These are phyloP conservation scores for Mobula birostris DNA, from an alignment of 2,113 vertebrate genomes.

Conservation along the genomic window DNA sequence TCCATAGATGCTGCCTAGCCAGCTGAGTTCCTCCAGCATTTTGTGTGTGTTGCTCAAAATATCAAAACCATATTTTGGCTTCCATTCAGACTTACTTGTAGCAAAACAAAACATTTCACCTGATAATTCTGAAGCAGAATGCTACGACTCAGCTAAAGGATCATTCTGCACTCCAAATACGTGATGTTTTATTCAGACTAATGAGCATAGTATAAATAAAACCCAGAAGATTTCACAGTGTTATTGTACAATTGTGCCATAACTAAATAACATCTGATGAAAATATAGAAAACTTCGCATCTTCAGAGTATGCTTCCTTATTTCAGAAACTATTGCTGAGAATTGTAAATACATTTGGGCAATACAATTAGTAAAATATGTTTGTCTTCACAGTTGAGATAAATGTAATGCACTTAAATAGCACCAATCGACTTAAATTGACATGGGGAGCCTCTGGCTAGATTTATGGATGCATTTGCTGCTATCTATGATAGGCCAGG, in stretches of 20 bases:
- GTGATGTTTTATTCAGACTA: conserved; percentile 16
- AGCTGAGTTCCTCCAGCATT: no score
- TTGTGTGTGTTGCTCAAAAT: neutral
- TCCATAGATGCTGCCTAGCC: no score
- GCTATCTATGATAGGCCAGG: conserved; percentile 41
- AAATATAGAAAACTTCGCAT: neutral
- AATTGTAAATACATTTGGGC: neutral
- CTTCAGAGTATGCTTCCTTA: neutral
- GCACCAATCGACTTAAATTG: conserved; percentile 1
- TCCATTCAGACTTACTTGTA: neutral
- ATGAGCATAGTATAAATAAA: neutral
- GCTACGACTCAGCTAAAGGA: neutral
- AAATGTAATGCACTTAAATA: conserved; percentile 8
- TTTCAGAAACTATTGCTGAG: neutral
- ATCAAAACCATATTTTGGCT: neutral
- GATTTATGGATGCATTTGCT: neutral
- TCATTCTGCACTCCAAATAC: neutral
- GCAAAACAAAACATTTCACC: neutral
- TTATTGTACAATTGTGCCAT: neutral
- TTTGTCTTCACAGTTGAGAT: neutral
- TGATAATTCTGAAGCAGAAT: neutral
- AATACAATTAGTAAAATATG: neutral
- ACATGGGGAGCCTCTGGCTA: conserved; percentile 41
- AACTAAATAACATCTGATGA: neutral
- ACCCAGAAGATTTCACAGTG: neutral